Evolutionary conservation across 2,113 vertebrate genomes (phyloP).

Genomic region (Micronycteris hirsuta): DNA sequence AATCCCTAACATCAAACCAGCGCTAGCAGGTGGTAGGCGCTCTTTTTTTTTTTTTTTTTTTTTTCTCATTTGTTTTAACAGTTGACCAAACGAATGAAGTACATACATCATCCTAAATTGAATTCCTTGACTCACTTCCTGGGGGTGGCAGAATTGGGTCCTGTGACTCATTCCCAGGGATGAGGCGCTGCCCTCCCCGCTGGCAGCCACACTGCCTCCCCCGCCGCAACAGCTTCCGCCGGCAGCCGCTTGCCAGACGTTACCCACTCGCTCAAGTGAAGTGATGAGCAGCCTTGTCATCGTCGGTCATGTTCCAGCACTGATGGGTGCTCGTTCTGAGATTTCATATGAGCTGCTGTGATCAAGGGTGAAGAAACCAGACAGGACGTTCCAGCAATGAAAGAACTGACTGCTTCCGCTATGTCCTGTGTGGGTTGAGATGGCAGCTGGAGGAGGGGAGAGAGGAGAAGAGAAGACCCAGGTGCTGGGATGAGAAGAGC

Average conservation of each 20-base stretch:
- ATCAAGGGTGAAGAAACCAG: background rate
- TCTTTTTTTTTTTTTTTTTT: no score
- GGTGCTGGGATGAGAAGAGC: background rate
- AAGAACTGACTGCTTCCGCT: background rate
- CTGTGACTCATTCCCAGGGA: background rate
- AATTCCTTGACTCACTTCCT: background rate
- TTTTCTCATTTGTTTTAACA: background rate
- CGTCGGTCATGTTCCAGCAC: rapidly evolving
- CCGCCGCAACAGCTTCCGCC: background rate
- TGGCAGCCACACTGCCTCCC: background rate
- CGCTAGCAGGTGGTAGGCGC: background rate
- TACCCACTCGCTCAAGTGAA: background rate
- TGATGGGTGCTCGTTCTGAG: background rate
- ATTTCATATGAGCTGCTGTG: background rate
- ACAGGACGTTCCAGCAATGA: background rate
- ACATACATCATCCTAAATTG: background rate
- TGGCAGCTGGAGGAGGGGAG: background rate
- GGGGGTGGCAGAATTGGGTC: background rate
- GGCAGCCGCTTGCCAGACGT: background rate
- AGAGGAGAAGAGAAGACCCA: background rate
- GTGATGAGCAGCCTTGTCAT: background rate
- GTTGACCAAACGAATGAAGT: background rate
- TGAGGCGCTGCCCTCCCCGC: background rate
- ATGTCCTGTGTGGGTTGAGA: background rate
- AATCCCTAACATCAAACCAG: background rate